Percentiles rank a stretch among this genome's conserved stretches.
phyloP scores from a whole-genome alignment of 2,888 invertebrate genomes.

The Coecobrya sp. region DNA sequence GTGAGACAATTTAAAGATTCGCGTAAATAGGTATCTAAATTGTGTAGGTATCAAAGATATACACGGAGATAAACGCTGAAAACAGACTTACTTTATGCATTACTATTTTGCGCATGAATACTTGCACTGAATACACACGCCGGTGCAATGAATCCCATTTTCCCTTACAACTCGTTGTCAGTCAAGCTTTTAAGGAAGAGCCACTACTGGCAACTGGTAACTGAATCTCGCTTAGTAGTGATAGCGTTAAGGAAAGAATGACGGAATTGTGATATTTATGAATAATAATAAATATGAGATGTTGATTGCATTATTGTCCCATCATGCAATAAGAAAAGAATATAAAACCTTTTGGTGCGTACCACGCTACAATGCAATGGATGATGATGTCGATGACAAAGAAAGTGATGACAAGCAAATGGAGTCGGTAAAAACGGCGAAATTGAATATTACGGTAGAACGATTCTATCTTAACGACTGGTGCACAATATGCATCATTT shows the following conservation, averaged over 20 bases:
- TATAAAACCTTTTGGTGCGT: slow-evolving; percentile 6
- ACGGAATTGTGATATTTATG: slow-evolving; percentile 38
- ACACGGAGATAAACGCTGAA: background rate
- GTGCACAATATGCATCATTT: slow-evolving; percentile 24
- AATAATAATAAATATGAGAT: slow-evolving; percentile 59
- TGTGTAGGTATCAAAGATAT: background rate
- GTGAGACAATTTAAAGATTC: slow-evolving; percentile 65
- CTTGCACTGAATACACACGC: slow-evolving; percentile 51
- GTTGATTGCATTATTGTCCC: slow-evolving; percentile 59
- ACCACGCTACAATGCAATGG: slow-evolving; percentile 49
- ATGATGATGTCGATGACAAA: slow-evolving; percentile 71
- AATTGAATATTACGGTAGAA: slow-evolving; percentile 74
- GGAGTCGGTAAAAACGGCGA: slow-evolving; percentile 45
- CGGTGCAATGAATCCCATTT: slow-evolving; percentile 43
- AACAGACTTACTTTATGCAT: slow-evolving; percentile 4
- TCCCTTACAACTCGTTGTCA: background rate
- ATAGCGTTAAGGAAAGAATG: slow-evolving; percentile 24
- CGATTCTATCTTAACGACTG: slow-evolving; percentile 33
- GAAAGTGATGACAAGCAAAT: slow-evolving; percentile 72
- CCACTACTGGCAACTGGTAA: slow-evolving; percentile 1
- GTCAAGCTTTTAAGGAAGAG: background rate
- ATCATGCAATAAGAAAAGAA: slow-evolving; percentile 10
- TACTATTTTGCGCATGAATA: slow-evolving; percentile 73
- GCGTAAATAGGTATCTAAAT: background rate
- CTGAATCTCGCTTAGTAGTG: background rate